Evolutionary conservation across 2,888 invertebrate genomes (phyloP).

Genomic region (Sminthurinus aureus): DNA sequence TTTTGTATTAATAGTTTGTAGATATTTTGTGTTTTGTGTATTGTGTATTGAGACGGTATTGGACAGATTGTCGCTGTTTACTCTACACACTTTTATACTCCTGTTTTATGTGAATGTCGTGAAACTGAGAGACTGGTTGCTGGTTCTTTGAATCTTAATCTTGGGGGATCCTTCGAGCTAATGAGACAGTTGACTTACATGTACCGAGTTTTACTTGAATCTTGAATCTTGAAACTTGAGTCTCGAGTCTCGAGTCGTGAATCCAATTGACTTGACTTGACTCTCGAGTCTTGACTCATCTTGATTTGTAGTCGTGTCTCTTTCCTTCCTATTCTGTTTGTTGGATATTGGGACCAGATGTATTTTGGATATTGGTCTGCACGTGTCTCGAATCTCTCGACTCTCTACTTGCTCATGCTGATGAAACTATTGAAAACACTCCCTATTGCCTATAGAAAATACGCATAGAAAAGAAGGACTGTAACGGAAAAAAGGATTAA

Average conservation of each 20-base stretch:
- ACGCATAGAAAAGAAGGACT: too few species aligned
- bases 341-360: constrained; percentile 13
- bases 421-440: too few species aligned
- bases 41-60: not conserved
- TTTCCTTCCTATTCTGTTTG: not conserved
- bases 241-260: not conserved
- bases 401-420: too few species aligned
- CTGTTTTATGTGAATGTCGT: too few species aligned
- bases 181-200: constrained; percentile 35
- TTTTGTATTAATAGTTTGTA: not conserved
- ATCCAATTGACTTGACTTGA: not conserved
- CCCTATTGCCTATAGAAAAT: too few species aligned
- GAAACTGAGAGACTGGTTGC: too few species aligned
- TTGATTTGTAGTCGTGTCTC: not conserved
- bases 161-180: constrained; percentile 25
- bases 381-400: too few species aligned
- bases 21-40: too few species aligned
- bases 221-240: too few species aligned
- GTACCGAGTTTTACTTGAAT: constrained; percentile 27
- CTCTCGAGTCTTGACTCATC: not conserved
- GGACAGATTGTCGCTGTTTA: too few species aligned
- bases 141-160: constrained; percentile 22
- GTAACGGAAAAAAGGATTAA: not conserved
- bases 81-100: too few species aligned
- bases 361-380: not conserved